Conservation (phyloP, 2,888 invertebrate species). For the Drosophila greeni region DNA sequence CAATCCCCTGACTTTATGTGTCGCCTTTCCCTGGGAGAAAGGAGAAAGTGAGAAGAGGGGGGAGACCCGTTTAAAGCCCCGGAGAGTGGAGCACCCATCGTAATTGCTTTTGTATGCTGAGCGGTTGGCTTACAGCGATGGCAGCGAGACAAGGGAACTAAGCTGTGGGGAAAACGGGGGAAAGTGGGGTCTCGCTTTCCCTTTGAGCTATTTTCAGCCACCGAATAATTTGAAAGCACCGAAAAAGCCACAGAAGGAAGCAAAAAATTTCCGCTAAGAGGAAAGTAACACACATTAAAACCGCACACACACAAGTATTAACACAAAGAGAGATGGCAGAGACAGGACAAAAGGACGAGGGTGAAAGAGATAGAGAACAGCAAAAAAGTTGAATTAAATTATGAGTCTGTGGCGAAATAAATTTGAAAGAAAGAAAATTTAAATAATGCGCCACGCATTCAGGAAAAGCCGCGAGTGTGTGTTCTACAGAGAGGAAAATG, state of each 20-base stretch:
- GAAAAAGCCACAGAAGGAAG: conserved; percentile 36
- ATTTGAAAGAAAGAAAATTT: conserved; percentile 59
- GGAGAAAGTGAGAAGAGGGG: conserved; percentile 1
- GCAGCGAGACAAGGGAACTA: conserved; percentile 36
- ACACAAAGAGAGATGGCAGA: conserved; percentile 5
- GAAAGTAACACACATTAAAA: conserved; percentile 35
- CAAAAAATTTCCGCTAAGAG: conserved; percentile 45
- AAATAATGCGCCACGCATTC: conserved; percentile 55
- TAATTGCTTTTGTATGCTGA: conserved; percentile 55
- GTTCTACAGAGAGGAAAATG: conserved; percentile 9
- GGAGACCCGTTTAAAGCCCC: conserved; percentile 15
- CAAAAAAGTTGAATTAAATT: conserved; percentile 58
- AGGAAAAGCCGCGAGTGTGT: conserved; percentile 37
- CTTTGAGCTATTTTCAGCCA: conserved; percentile 28
- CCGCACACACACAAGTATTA: conserved; percentile 19
- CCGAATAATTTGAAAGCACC: conserved; percentile 32
- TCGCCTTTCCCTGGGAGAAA: conserved; percentile 3
- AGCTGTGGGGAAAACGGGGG: background rate
- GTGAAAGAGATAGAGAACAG: conserved; percentile 6
- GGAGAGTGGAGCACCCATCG: conserved; percentile 33
- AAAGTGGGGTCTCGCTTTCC: background rate
- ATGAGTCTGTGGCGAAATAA: conserved; percentile 54
- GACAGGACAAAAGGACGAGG: no score
- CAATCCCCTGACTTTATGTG: conserved; percentile 38
- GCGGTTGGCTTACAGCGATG: conserved; percentile 43